A percentile compares a stretch with the other conserved stretches of the same genome.
Conservation (phyloP, 2,888 invertebrate genomes). For the Limenitis camilla region DNA sequence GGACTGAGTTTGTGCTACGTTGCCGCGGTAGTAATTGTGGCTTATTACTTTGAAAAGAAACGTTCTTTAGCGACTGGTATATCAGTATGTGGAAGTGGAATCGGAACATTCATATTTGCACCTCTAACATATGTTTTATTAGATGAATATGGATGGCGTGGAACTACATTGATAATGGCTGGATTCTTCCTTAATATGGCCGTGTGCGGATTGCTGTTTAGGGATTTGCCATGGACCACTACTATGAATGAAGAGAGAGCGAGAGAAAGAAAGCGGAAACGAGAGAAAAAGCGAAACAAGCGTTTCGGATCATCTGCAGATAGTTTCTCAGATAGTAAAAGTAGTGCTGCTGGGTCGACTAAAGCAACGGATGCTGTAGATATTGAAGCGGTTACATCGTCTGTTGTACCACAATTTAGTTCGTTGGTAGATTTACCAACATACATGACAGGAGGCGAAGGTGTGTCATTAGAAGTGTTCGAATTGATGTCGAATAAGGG, state of each 20-base stretch:
- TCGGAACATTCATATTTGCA: constrained; percentile 90
- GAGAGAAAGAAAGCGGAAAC: constrained; percentile 75
- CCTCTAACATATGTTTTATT: constrained; percentile 84
- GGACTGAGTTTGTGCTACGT: constrained; percentile 91
- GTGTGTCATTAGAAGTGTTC: constrained; percentile 83
- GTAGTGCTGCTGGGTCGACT: constrained; percentile 77
- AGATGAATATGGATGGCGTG: constrained; percentile 87
- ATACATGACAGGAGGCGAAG: constrained; percentile 84
- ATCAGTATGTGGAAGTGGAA: constrained; percentile 90
- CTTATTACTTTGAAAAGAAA: constrained; percentile 90
- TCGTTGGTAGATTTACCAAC: constrained; percentile 92
- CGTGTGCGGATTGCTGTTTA: constrained; percentile 87
- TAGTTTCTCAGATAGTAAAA: constrained; percentile 80
- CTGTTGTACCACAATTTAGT: constrained; percentile 75
- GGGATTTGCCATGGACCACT: constrained; percentile 77
- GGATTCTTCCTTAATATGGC: constrained; percentile 87
- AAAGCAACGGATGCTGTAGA: constrained; percentile 47
- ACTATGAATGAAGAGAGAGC: constrained; percentile 77
- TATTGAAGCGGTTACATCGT: constrained; percentile 55
- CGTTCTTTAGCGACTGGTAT: constrained; percentile 90
- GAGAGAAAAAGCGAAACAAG: constrained; percentile 73
- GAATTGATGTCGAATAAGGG: constrained; percentile 81
- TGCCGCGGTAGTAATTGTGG: constrained; percentile 92
- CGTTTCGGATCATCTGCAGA: constrained; percentile 79
- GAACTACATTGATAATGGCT: constrained; percentile 86